phyloP scores from a whole-genome alignment of 92 coral and sea anemone genomes.

The Pocillopora meandrina region DNA sequence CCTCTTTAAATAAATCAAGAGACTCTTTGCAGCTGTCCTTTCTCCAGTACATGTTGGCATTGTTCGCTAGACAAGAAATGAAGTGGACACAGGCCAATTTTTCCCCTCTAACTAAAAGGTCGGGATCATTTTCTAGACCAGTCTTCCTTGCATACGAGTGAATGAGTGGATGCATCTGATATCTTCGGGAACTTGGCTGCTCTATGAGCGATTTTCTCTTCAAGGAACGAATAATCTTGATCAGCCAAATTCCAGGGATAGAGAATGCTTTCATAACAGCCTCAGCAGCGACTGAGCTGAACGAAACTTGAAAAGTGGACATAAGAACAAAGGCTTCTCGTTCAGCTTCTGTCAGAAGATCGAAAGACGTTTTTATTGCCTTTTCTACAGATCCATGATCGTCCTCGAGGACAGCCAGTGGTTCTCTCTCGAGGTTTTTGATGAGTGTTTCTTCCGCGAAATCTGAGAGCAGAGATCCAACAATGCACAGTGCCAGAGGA shows the following conservation, averaged over 20 bases:
- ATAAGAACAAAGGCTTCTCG: constrained; percentile 9
- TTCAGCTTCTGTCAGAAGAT: not conserved
- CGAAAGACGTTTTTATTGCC: constrained; percentile 11
- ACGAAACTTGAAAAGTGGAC: constrained; percentile 11
- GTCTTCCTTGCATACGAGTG: constrained; percentile 8
- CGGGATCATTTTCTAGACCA: not conserved
- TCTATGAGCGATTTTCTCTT: no score
- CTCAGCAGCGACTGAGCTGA: constrained; percentile 13
- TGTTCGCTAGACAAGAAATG: constrained; percentile 10
- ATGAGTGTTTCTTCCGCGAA: not conserved
- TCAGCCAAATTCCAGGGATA: no score
- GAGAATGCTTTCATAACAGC: not conserved
- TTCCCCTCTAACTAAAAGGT: not conserved
- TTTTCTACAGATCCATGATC: constrained; percentile 11
- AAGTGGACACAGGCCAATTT: constrained; percentile 35
- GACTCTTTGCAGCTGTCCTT: constrained; percentile 36
- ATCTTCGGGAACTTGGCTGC: not conserved
- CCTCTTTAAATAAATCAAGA: not conserved
- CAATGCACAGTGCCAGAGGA: not conserved
- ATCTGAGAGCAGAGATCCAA: constrained; percentile 19
- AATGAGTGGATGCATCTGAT: constrained; percentile 39
- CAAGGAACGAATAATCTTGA: not conserved
- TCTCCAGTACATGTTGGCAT: constrained; percentile 29
- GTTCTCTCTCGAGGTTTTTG: not conserved
- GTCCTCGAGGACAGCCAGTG: constrained; percentile 1